Conservation (phyloP, 53 echinoderm and acorn worm species). For the Patiria pectinifera region DNA sequence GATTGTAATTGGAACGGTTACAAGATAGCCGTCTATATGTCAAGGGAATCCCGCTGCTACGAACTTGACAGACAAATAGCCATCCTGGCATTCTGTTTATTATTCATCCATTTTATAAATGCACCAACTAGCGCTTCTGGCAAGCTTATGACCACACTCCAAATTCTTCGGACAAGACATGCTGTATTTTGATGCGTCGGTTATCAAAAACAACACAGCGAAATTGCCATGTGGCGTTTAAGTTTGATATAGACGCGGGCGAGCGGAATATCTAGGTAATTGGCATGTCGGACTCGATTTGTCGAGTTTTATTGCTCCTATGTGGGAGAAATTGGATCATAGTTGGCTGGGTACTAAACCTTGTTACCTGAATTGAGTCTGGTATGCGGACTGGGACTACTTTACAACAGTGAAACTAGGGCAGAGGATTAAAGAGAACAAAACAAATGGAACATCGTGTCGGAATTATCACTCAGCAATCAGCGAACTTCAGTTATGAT, state of each 20-base stretch:
- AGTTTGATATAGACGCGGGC: neutral
- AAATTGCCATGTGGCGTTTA: neutral
- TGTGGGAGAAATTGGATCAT: neutral
- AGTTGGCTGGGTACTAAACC: neutral
- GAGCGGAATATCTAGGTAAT: slow-evolving; percentile 16
- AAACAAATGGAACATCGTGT: neutral
- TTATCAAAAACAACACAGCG: neutral
- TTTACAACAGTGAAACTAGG: neutral
- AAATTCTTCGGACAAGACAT: neutral
- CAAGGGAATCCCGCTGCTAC: neutral
- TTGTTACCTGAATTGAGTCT: neutral
- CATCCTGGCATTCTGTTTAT: neutral
- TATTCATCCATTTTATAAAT: neutral
- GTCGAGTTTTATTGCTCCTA: neutral
- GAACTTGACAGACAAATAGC: neutral
- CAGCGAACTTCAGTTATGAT: neutral
- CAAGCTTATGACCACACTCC: neutral
- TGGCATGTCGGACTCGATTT: slow-evolving; percentile 12
- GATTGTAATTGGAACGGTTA: neutral
- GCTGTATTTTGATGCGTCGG: neutral
- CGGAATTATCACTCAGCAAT: neutral
- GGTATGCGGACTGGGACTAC: neutral
- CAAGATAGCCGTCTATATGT: neutral
- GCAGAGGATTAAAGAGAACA: neutral
- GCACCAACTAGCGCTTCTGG: neutral